Evolutionary conservation across 2,797 vertebrate genomes (phyloP).

Genomic region (Acanthurus tractus): DNA sequence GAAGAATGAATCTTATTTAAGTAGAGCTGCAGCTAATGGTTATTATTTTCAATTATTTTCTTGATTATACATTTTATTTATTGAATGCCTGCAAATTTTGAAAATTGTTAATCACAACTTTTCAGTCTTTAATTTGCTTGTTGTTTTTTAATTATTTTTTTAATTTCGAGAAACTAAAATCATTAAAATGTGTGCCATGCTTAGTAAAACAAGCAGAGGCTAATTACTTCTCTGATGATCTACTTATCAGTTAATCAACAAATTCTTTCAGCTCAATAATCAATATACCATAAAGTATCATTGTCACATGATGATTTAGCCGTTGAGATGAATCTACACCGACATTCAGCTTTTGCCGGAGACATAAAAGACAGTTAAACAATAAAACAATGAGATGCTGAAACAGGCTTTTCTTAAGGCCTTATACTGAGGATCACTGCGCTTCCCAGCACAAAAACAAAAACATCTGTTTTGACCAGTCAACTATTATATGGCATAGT

Average conservation of each 20-base stretch:
- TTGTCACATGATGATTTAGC: background rate
- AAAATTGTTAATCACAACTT: background rate
- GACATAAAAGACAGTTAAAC: background rate
- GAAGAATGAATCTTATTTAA: too few species aligned
- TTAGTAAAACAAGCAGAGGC: background rate
- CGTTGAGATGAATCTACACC: background rate
- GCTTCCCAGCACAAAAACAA: slow-evolving; percentile 2
- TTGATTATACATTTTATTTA: background rate
- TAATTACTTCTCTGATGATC: background rate
- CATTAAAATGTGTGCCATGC: background rate
- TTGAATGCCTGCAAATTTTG: background rate
- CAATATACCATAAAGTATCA: background rate
- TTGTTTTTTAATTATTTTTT: too few species aligned
- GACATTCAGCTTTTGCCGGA: background rate
- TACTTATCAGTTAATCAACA: background rate
- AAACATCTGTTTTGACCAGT: slow-evolving; percentile 24
- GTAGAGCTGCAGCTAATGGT: too few species aligned
- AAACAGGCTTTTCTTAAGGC: background rate
- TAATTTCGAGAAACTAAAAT: background rate
- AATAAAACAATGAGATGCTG: slow-evolving; percentile 1
- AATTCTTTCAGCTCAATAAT: background rate
- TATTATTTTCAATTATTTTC: too few species aligned
- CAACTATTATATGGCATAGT: slow-evolving; percentile 3
- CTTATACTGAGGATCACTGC: background rate
- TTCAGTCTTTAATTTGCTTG: background rate